A percentile compares a stretch with the other conserved stretches of the same genome.
Evolutionary conservation across 2,113 vertebrate species (phyloP).

Genomic region (Chloropsis hardwickii): DNA sequence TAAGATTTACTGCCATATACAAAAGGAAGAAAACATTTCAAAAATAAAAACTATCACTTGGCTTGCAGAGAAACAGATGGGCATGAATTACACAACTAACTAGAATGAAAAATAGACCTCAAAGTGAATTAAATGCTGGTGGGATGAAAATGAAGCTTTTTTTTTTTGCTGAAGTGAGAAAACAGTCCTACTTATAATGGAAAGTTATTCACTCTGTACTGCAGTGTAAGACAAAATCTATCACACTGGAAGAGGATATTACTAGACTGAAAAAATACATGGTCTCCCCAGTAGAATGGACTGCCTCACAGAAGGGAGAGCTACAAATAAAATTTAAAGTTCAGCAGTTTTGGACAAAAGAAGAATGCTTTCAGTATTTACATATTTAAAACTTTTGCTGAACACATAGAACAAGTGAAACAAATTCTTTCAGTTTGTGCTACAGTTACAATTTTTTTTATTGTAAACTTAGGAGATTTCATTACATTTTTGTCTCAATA

Average conservation of each 20-base stretch:
- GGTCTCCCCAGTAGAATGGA: not conserved
- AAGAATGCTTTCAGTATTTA: not conserved
- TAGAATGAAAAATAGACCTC: slow-evolving; percentile 37
- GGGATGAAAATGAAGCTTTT: not conserved
- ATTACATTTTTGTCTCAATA: not conserved
- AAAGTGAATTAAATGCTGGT: slow-evolving; percentile 31
- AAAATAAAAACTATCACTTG: slow-evolving; percentile 4
- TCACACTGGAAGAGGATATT: not conserved
- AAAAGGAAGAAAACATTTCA: slow-evolving; percentile 34
- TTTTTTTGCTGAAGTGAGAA: slow-evolving; percentile 16
- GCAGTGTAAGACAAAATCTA: slow-evolving; percentile 41
- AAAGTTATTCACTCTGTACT: slow-evolving; percentile 44
- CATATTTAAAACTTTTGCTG: not conserved
- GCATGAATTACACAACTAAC: slow-evolving; percentile 38
- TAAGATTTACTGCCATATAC: slow-evolving; percentile 5
- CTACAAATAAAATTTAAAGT: not conserved
- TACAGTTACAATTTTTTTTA: not conserved
- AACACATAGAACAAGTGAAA: not conserved
- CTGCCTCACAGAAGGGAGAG: not conserved
- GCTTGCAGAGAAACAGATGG: slow-evolving; percentile 52
- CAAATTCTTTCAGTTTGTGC: not conserved
- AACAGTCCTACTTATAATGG: slow-evolving; percentile 34
- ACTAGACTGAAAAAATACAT: not conserved
- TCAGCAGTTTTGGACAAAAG: not conserved
- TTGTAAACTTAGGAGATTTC: not conserved